These are phyloP conservation scores for Trimorus sp. DNA, from an alignment of 2,888 invertebrate species.

Conservation along the genomic window DNA sequence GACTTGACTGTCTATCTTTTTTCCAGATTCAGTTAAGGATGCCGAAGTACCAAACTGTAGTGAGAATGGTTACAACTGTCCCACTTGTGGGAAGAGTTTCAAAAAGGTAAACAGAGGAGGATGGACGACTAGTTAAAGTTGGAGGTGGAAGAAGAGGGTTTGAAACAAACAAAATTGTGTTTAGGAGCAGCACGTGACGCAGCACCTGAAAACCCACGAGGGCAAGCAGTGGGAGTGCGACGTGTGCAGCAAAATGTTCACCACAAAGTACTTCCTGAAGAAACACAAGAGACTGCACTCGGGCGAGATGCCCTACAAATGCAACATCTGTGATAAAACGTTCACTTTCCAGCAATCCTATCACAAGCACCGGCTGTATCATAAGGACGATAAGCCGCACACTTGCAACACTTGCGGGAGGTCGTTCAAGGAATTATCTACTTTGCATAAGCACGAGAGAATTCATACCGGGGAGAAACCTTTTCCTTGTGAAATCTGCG, in stretches of 20 bases:
- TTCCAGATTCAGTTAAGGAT: slow-evolving; percentile 32
- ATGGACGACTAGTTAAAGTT: neutral
- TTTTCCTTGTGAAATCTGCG: slow-evolving; percentile 93
- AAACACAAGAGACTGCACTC: slow-evolving; percentile 92
- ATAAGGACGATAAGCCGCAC: slow-evolving; percentile 91
- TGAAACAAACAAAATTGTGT: neutral
- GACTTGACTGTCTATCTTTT: slow-evolving; percentile 5
- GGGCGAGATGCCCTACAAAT: slow-evolving; percentile 94
- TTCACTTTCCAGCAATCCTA: slow-evolving; percentile 96
- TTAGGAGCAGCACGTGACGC: slow-evolving; percentile 82
- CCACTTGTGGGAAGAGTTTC: slow-evolving; percentile 81
- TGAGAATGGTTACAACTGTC: slow-evolving; percentile 78
- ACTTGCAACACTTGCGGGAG: slow-evolving; percentile 86
- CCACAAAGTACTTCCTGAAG: slow-evolving; percentile 94
- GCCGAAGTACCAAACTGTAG: slow-evolving; percentile 36
- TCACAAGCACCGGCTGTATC: slow-evolving; percentile 93
- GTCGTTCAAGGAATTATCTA: slow-evolving; percentile 93
- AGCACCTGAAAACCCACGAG: slow-evolving; percentile 83
- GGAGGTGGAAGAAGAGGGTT: too few species aligned
- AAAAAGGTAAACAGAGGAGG: slow-evolving; percentile 76
- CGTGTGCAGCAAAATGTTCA: slow-evolving; percentile 91
- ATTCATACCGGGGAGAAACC: slow-evolving; percentile 93
- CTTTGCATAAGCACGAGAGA: slow-evolving; percentile 92
- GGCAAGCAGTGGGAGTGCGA: slow-evolving; percentile 94
- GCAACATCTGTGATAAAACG: slow-evolving; percentile 90